Percentiles rank a stretch among this genome's conserved stretches.
These are phyloP conservation scores for Raja brachyura DNA, from an alignment of 2,113 vertebrate genomes.

Conservation along the genomic window DNA sequence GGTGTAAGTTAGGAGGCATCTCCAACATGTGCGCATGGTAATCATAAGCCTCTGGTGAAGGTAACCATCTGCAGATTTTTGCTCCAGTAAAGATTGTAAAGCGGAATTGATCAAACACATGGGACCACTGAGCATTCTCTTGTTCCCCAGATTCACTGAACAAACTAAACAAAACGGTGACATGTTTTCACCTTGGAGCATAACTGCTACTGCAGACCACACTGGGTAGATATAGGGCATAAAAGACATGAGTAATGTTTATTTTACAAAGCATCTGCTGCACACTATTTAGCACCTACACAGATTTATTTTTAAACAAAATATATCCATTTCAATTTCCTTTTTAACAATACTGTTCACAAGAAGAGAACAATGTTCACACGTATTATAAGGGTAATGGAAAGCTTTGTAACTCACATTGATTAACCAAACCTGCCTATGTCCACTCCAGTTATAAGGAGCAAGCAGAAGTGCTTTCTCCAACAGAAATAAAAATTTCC, in stretches of 20 bases:
- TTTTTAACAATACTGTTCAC: not conserved
- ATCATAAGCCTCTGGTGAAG: conserved; percentile 11
- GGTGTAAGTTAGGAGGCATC: not conserved
- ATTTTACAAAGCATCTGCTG: not conserved
- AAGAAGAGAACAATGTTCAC: not conserved
- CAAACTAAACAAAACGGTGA: conserved; percentile 5
- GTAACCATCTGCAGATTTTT: conserved; percentile 26
- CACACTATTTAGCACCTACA: not conserved
- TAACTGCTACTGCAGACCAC: conserved; percentile 6
- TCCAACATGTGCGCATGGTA: not conserved
- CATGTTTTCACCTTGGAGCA: conserved; percentile 21
- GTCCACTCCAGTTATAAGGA: not conserved
- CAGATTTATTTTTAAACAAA: not conserved
- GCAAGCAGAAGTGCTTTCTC: not conserved
- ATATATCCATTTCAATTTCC: not conserved
- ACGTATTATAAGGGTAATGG: not conserved
- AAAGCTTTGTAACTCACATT: not conserved
- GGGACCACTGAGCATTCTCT: not conserved
- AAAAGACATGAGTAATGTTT: not conserved
- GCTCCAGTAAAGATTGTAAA: not conserved
- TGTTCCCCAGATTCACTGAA: not conserved
- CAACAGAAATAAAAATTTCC: not conserved
- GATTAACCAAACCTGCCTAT: not conserved
- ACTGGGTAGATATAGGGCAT: not conserved
- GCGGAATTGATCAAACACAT: conserved; percentile 13